A percentile compares a stretch with the other conserved stretches of the same genome.
These are phyloP conservation scores for Macrocentrus cingulum DNA, from an alignment of 1,140 invertebrate genomes.

Conservation along the genomic window DNA sequence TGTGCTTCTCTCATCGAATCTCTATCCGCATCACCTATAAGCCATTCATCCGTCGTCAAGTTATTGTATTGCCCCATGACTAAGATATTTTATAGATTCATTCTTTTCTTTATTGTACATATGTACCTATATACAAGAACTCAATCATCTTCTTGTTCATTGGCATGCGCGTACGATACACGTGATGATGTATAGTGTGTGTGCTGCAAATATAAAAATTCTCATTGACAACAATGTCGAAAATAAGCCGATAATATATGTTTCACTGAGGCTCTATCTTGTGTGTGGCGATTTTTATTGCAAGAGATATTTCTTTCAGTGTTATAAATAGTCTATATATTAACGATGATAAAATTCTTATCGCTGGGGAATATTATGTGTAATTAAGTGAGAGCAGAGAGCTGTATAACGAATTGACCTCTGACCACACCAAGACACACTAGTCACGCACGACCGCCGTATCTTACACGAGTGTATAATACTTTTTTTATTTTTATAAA, in stretches of 20 bases:
- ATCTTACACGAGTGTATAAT: constrained; percentile 15
- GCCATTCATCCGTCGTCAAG: constrained; percentile 17
- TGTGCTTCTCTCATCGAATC: no score
- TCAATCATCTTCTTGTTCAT: constrained; percentile 19
- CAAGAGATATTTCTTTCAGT: not conserved
- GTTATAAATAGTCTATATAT: not conserved
- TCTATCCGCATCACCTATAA: constrained; percentile 10
- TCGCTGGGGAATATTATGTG: constrained; percentile 6
- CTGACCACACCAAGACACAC: not conserved
- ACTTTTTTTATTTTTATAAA: no score
- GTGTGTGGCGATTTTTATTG: not conserved
- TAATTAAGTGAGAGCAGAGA: constrained; percentile 23
- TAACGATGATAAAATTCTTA: not conserved
- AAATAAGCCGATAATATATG: not conserved
- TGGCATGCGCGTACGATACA: not conserved
- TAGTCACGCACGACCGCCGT: constrained; percentile 16
- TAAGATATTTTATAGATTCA: constrained; percentile 21
- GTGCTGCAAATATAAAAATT: no score
- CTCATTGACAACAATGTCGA: constrained; percentile 10
- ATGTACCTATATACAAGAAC: constrained; percentile 11
- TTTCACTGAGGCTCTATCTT: not conserved
- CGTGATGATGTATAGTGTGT: no score
- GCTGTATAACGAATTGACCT: constrained; percentile 1
- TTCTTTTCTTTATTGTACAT: constrained; percentile 2
- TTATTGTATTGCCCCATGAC: constrained; percentile 15